Conservation (phyloP, 2,888 invertebrate species). For the Ashinkailepas kermadecensis region DNA sequence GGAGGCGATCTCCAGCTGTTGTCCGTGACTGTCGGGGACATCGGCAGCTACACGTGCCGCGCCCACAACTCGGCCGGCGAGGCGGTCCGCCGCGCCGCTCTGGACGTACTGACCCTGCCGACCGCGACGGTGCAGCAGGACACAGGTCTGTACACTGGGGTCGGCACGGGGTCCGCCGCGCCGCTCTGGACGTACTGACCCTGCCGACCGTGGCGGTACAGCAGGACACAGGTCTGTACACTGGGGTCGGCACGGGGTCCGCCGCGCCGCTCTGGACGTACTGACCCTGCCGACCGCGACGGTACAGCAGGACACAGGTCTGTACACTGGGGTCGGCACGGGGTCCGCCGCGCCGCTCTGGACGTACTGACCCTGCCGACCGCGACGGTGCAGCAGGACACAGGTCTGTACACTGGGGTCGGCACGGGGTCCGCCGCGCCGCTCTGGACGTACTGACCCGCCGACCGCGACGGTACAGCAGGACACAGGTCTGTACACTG, state of each 20-base stretch:
- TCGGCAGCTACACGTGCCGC: conserved; percentile 41
- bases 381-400: conserved; percentile 26
- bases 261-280: too few species aligned
- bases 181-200: background rate
- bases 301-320: conserved; percentile 23
- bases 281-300: conserved; percentile 26
- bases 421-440: too few species aligned
- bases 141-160: background rate
- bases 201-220: conserved; percentile 24
- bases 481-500: background rate
- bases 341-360: too few species aligned
- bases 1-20: conserved; percentile 23
- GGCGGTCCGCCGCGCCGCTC: conserved; percentile 40
- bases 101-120: conserved; percentile 34
- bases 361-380: conserved; percentile 24
- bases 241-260: too few species aligned
- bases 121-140: conserved; percentile 26
- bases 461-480: conserved; percentile 28
- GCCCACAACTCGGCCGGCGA: conserved; percentile 42
- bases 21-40: conserved; percentile 36
- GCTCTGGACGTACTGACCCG: background rate
- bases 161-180: too few species aligned
- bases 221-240: too few species aligned
- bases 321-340: background rate
- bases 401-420: background rate